phyloP scores from a whole-genome alignment of 2,888 invertebrate genomes.

The Cosmia pyralina region DNA sequence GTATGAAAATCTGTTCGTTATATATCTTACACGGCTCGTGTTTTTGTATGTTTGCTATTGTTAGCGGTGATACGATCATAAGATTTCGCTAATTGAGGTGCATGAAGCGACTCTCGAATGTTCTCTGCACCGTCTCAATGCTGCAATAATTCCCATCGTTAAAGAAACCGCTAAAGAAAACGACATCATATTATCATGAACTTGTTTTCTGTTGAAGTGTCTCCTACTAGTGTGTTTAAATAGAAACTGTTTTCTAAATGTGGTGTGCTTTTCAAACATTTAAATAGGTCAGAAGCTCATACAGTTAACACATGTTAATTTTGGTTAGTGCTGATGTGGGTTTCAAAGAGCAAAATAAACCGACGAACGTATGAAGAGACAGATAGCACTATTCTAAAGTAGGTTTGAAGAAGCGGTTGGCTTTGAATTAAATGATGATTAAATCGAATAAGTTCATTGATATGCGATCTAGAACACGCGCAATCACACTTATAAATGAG shows the following conservation, averaged over 20 bases:
- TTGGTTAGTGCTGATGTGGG: slow-evolving; percentile 51
- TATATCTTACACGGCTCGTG: slow-evolving; percentile 57
- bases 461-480: slow-evolving; percentile 47
- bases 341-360: slow-evolving; percentile 36
- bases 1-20: slow-evolving; percentile 59
- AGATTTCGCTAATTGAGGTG: slow-evolving; percentile 79
- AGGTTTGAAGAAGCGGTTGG: slow-evolving; percentile 18
- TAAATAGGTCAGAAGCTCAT: slow-evolving; percentile 58
- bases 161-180: slow-evolving; percentile 66
- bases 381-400: slow-evolving; percentile 19
- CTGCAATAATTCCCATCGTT: slow-evolving; percentile 77
- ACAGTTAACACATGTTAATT: slow-evolving; percentile 59
- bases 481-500: slow-evolving; percentile 51
- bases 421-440: slow-evolving; percentile 39
- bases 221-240: slow-evolving; percentile 45
- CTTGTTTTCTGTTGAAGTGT: slow-evolving; percentile 58
- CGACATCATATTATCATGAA: slow-evolving; percentile 50
- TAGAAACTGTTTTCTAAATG: slow-evolving; percentile 60
- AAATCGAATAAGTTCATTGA: slow-evolving; percentile 44
- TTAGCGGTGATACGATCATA: slow-evolving; percentile 73
- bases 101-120: slow-evolving; percentile 69
- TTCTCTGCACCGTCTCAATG: slow-evolving; percentile 72
- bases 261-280: slow-evolving; percentile 55
- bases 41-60: slow-evolving; percentile 72
- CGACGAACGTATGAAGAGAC: slow-evolving; percentile 13